Conservation (phyloP, 2,797 vertebrate species). For the Malacoctenus gilli region DNA sequence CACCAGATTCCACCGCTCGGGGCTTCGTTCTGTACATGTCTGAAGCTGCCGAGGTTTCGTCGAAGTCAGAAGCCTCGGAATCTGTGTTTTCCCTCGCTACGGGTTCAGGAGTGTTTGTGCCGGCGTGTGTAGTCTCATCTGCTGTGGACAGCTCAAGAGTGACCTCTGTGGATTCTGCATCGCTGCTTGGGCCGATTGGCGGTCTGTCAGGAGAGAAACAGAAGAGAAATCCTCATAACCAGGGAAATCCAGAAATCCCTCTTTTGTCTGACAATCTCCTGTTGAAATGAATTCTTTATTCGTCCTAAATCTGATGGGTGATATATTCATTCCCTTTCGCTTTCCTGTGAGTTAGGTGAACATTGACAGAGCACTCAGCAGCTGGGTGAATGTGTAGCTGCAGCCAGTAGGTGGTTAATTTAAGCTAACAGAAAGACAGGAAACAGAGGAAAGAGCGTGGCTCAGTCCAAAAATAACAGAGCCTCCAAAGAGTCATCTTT, state of each 20-base stretch:
- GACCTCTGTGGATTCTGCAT: constrained; percentile 52
- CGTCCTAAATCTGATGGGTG: neutral
- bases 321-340: neutral
- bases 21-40: constrained; percentile 70
- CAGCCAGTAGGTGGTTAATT: neutral
- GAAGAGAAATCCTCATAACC: neutral
- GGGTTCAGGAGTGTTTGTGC: constrained; percentile 61
- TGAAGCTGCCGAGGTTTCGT: constrained; percentile 65
- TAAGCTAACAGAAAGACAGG: neutral
- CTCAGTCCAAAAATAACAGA: neutral
- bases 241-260: no score
- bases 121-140: constrained; percentile 78
- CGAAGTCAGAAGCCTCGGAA: constrained; percentile 78
- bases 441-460: neutral
- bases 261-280: neutral
- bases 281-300: neutral
- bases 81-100: constrained; percentile 62
- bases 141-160: constrained; percentile 61
- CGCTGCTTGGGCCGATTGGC: constrained; percentile 55
- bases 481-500: neutral
- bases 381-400: neutral
- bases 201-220: constrained; percentile 49
- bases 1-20: constrained; percentile 20
- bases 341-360: neutral
- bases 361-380: neutral